A percentile compares a stretch with the other conserved stretches of the same genome.
phyloP scores from a whole-genome alignment of 2,888 invertebrate genomes.

The Meliscaeva auricollis region DNA sequence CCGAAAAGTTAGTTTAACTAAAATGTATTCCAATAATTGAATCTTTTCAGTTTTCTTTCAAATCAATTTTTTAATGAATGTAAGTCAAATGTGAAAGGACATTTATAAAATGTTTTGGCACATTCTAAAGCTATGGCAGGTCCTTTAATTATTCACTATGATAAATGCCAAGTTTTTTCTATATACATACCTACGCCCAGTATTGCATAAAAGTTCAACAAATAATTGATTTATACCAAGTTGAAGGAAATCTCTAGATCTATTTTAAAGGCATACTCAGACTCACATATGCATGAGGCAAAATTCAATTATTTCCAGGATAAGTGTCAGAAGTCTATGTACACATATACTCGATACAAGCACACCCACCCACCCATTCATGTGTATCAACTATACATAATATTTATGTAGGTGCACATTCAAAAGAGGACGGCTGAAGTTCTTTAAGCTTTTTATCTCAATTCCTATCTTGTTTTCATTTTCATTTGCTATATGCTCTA shows the following conservation, averaged over 20 bases:
- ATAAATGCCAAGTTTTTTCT: constrained; percentile 1
- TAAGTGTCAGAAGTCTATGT: constrained; percentile 41
- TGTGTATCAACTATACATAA: no score
- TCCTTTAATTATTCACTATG: constrained; percentile 5
- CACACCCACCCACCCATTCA: neutral
- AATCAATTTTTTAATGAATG: neutral
- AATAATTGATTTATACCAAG: constrained; percentile 25
- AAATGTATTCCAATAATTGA: neutral
- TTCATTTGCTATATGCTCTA: constrained; percentile 12
- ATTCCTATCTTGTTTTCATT: constrained; percentile 51
- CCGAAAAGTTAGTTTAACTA: neutral
- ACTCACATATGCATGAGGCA: constrained; percentile 2
- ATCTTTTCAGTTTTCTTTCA: neutral
- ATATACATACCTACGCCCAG: neutral
- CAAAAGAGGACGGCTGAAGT: neutral
- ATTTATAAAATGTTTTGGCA: neutral
- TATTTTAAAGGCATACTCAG: neutral
- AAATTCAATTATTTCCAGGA: constrained; percentile 64
- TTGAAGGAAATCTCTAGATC: neutral
- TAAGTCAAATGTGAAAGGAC: neutral
- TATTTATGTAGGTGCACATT: neutral
- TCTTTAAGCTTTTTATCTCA: constrained; percentile 30
- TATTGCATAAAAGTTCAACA: constrained; percentile 20
- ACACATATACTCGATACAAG: neutral
- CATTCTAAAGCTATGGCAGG: neutral